Percentiles rank a stretch among this genome's conserved stretches.
phyloP scores from a whole-genome alignment of 2,797 vertebrate genomes.

The Antrozous pallidus region DNA sequence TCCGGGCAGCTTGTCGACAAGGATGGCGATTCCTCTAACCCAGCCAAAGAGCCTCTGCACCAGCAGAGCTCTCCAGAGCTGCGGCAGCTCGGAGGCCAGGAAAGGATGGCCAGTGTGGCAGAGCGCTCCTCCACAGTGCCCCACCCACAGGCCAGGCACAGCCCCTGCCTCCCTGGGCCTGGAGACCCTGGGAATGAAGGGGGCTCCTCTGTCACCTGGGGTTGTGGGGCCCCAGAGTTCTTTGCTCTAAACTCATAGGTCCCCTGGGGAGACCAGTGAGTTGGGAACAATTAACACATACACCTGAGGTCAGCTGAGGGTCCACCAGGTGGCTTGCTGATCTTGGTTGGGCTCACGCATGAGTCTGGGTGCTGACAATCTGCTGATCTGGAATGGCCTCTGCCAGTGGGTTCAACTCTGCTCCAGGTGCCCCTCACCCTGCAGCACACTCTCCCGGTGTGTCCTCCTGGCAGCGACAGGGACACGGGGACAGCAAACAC shows the following conservation, averaged over 20 bases:
- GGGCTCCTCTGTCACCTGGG: background rate
- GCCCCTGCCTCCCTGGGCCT: background rate
- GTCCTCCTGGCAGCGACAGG: background rate
- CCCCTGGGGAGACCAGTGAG: background rate
- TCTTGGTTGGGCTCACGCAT: background rate
- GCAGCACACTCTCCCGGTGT: background rate
- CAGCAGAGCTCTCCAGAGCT: background rate
- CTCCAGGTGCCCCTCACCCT: background rate
- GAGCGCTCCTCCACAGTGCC: accelerated
- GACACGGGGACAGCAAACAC: background rate
- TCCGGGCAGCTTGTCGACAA: slow-evolving; percentile 9
- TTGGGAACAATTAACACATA: background rate
- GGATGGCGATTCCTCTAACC: slow-evolving; percentile 23
- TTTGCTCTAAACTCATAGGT: background rate
- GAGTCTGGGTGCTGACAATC: background rate
- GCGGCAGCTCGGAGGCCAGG: background rate
- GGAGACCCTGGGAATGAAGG: background rate
- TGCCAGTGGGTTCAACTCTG: background rate
- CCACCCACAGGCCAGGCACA: background rate
- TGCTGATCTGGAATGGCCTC: background rate
- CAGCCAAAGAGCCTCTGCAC: background rate
- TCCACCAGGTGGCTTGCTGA: background rate
- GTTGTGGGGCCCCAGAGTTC: background rate
- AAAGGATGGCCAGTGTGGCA: background rate
- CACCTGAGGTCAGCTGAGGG: background rate